Evolutionary conservation across 2,888 invertebrate species (phyloP).

Genomic region (Yponomeuta cagnagella): DNA sequence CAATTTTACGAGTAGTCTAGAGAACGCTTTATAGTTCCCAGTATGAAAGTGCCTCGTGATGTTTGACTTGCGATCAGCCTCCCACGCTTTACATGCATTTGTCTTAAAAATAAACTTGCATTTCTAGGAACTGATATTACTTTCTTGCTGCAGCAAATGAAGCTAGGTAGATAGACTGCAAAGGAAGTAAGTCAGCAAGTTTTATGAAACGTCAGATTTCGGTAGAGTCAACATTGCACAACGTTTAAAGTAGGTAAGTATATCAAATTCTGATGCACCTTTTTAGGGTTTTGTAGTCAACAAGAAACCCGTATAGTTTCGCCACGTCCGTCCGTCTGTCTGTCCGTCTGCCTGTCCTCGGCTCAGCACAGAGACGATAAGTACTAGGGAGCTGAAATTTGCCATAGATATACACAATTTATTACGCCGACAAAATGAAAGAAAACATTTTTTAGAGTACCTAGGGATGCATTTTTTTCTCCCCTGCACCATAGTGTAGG

Average conservation of each 20-base stretch:
- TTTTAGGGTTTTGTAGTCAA: neutral
- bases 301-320: too few relatives aligned
- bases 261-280: neutral
- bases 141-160: slow-evolving; percentile 7
- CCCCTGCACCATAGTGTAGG: too few relatives aligned
- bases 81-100: slow-evolving; percentile 31
- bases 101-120: slow-evolving; percentile 37
- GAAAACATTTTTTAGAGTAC: too few relatives aligned
- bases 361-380: too few relatives aligned
- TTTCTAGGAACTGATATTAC: slow-evolving; percentile 34
- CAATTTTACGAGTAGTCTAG: too few relatives aligned
- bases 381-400: too few relatives aligned
- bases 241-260: neutral
- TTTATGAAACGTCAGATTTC: neutral
- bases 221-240: slow-evolving; percentile 1
- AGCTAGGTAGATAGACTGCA: neutral
- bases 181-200: neutral
- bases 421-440: too few relatives aligned
- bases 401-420: too few relatives aligned
- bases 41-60: slow-evolving; percentile 33
- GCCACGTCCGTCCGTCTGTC: too few relatives aligned
- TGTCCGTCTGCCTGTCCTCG: too few relatives aligned
- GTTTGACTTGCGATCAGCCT: slow-evolving; percentile 35
- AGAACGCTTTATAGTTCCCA: slow-evolving; percentile 30
- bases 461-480: too few relatives aligned